Evolutionary conservation across 30 jellyfish, hydroid and myxozoan species (phyloP), one percentile per base, ranked within the genome.

Genomic region (Chironex yamaguchii): DNA sequence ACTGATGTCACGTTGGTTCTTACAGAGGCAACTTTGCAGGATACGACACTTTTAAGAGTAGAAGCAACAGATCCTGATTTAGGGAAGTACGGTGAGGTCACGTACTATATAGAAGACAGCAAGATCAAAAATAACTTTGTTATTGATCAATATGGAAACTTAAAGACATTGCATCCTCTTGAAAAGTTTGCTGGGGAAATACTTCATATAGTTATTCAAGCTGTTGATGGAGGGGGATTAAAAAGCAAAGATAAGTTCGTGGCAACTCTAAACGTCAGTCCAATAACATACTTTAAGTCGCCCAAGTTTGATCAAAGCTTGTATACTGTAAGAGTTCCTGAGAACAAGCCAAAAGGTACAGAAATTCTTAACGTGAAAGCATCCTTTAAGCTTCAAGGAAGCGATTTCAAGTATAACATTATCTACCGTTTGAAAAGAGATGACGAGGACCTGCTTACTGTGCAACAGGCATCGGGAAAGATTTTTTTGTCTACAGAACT

Each of bases 51-150:
- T 22, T 32, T 89, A 3, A 75, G 79, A 20, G 81, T 92, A 13
- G 20, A 30, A 52, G 98, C 97, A 0, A n/a, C 86, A 31, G 98
- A 92, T 49, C 21, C 51, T 12, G 98, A 92, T 82, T 50, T 52
- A 2, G 91, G 78, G 31, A 32, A 23, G 9, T 69, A 73, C 53
- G 33, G 81, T 28, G 76, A 66, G 34, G 49, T 83, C 26, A 58
- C 49, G 2, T 93, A 71, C 84, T 52, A 51, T 30, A 32, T 86
- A 3, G 48, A 30, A 22, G 21, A 62, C 30, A 2, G 65, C 1
- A 29, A 32, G 25, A 70, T 13, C 9, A 25, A 36, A 22, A 25
- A 27, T 1, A 81, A 88, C 30, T 27, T 86, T 20, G 3, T 71
- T n/a, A 17, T 86, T 27, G 96, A 86, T n/a, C 29, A n/a, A 3